A percentile compares a stretch with the other conserved stretches of the same genome.
phyloP scores from a whole-genome alignment of 2,113 vertebrate species.

The Tylochromis polylepis region DNA sequence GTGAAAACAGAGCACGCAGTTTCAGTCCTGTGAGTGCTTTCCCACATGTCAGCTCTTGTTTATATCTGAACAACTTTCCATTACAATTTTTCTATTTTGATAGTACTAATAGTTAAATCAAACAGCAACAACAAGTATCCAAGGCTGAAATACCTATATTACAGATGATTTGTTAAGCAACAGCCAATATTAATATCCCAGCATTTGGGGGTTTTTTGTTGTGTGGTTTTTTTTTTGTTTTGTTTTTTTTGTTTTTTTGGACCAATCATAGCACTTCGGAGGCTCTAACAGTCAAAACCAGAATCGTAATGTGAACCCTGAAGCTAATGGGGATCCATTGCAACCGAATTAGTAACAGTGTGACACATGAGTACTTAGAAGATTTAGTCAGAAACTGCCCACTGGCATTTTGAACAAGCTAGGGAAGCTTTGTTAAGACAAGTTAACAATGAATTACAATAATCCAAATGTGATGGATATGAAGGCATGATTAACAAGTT shows the following conservation, averaged over 20 bases:
- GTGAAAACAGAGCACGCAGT: background rate
- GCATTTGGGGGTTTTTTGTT: no score
- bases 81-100: background rate
- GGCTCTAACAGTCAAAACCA: background rate
- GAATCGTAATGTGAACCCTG: background rate
- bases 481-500: background rate
- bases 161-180: background rate
- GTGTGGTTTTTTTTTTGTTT: no score
- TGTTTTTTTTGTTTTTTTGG: background rate
- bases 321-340: background rate
- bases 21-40: background rate
- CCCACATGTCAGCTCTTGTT: background rate
- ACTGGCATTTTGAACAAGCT: background rate
- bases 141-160: accelerated
- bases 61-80: background rate
- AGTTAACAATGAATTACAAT: background rate
- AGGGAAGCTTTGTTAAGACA: background rate
- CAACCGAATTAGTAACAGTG: background rate
- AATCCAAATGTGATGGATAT: background rate
- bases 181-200: background rate
- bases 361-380: background rate
- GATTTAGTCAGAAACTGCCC: background rate
- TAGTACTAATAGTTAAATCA: background rate
- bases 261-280: background rate
- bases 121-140: background rate